phyloP scores from a whole-genome alignment of 2,888 invertebrate genomes.

The Anoplius nigerrimus region DNA sequence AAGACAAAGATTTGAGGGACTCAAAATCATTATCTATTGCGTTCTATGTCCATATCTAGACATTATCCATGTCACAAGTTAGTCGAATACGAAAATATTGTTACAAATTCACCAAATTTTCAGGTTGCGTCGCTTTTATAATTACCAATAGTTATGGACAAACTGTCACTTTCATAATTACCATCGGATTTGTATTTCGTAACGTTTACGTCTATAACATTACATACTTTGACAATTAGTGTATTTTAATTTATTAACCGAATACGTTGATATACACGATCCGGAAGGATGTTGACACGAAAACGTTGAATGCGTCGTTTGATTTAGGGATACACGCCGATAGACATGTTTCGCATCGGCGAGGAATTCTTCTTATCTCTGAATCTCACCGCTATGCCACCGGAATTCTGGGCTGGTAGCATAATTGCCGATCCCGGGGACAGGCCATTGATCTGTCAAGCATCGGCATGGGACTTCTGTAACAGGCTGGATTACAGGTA shows the following conservation, averaged over 20 bases:
- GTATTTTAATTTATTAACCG: slow-evolving; percentile 12
- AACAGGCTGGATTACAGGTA: slow-evolving; percentile 91
- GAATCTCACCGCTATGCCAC: slow-evolving; percentile 90
- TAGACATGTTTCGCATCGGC: slow-evolving; percentile 89
- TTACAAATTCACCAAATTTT: too few species aligned
- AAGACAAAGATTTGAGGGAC: too few species aligned
- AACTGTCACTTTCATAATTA: too few species aligned
- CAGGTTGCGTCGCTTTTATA: too few species aligned
- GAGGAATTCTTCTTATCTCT: slow-evolving; percentile 94
- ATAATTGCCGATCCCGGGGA: slow-evolving; percentile 88
- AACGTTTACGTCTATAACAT: slow-evolving; percentile 17
- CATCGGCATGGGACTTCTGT: slow-evolving; percentile 96
- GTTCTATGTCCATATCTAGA: too few species aligned
- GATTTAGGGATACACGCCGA: slow-evolving; percentile 86
- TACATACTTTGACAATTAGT: neutral
- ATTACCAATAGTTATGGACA: too few species aligned
- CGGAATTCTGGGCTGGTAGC: slow-evolving; percentile 92
- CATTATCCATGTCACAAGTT: too few species aligned
- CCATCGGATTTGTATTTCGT: too few species aligned
- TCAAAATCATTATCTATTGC: too few species aligned
- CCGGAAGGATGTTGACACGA: slow-evolving; percentile 3
- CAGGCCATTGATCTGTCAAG: slow-evolving; percentile 88
- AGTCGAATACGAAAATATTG: too few species aligned
- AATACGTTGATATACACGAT: slow-evolving; percentile 16
- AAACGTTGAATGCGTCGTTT: slow-evolving; percentile 23